Conservation (phyloP, 2,113 vertebrate genomes). For the Crocuta crocuta region DNA sequence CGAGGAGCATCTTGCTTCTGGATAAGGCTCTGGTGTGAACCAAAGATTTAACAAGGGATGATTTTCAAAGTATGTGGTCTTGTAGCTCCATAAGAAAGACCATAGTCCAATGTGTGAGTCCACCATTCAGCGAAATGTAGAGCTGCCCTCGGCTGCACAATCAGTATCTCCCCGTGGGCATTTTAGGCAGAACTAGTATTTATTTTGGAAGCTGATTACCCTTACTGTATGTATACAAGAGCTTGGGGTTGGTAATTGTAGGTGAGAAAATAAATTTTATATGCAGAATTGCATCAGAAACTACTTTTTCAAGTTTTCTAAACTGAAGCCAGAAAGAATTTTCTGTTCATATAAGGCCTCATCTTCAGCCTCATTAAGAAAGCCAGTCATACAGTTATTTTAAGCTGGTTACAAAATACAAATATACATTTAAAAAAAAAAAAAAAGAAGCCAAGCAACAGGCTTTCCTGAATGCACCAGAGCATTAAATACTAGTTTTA, state of each 20-base stretch:
- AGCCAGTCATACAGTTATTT: slow-evolving; percentile 81
- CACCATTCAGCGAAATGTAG: neutral
- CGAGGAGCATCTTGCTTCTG: neutral
- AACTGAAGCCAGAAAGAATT: slow-evolving; percentile 74
- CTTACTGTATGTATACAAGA: neutral
- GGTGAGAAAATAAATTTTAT: slow-evolving; percentile 66
- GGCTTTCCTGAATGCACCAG: slow-evolving; percentile 75
- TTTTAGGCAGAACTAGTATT: neutral
- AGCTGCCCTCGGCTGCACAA: neutral
- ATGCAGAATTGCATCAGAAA: slow-evolving; percentile 75
- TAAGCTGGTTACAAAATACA: slow-evolving; percentile 83
- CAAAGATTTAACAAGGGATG: neutral
- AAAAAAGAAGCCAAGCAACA: slow-evolving; percentile 59
- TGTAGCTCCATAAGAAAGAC: neutral
- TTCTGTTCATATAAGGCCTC: slow-evolving; percentile 70
- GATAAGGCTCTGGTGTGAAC: neutral
- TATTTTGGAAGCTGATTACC: neutral
- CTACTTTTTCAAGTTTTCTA: slow-evolving; percentile 79
- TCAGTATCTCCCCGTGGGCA: neutral
- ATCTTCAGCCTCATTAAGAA: slow-evolving; percentile 74
- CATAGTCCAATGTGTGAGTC: neutral
- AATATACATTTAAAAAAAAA: slow-evolving; percentile 61
- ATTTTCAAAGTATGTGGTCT: neutral
- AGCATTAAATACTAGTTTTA: slow-evolving; percentile 82
- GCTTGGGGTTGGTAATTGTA: neutral